Evolutionary conservation across 2,797 vertebrate genomes (phyloP), one percentile per base, ranked within the genome.

Genomic region (Semotilus atromaculatus): DNA sequence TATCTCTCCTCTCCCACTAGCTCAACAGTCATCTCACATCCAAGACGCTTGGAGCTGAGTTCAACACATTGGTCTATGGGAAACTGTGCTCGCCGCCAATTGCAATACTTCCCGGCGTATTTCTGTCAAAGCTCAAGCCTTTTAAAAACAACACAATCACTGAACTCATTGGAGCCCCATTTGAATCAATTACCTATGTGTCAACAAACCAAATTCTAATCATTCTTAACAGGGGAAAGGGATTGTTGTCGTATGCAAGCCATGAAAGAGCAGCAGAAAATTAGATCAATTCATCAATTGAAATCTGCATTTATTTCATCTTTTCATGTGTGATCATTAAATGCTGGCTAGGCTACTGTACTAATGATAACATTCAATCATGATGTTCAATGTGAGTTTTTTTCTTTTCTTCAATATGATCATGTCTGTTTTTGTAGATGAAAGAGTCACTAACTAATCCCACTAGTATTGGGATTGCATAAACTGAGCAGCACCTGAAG

Each of bases 61-160:
- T 93, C 91, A 92, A 91, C 85, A 86, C 91, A 91, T 92, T 91
- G 72, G 90, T 91, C 93, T 94, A 94, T 96, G 95, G 94, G 95
- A 96, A 95, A 93, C 90, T 81, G 71, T 90, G 91, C 91, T 92
- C 64, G 81, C 86, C 89, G 95, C 95, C 95, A 96, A 95, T 94
- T 91, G 93, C 93, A 95, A 95, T 94, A 95, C 94, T 94, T 95
- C 92, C 92, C 92, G 38, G 89, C 94, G 92, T 93, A 94, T 94
- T 95, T 95, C 94, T 95, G 94, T 95, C 94, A 94, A 93, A 94
- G 91, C 91, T 90, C 71, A 45, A 70, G 93, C 92, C 90, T 93
- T 93, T 91, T 88, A 82, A 94, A 95, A 95, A 95, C 92, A 95
- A 94, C 94, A 92, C 92, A 92, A 88, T 89, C 88, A 86, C 91